These are phyloP conservation scores for Dasyprocta punctata DNA, from an alignment of 2,113 vertebrate species.

Conservation along the genomic window DNA sequence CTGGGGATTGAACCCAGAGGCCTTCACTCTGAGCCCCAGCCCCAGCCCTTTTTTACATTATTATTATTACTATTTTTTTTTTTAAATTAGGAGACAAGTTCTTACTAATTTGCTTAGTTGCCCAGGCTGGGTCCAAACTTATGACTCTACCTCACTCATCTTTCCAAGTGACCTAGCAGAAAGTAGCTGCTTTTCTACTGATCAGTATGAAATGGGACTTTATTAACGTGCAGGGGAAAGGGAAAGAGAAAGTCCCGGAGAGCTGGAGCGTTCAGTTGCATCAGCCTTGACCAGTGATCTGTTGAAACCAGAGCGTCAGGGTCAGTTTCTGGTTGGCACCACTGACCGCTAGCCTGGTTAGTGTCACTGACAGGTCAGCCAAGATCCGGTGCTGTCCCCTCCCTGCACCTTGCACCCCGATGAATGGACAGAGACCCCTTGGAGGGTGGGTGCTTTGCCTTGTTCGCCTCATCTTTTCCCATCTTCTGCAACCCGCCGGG, in stretches of 20 bases:
- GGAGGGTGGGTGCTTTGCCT: background rate
- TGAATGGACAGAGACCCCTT: background rate
- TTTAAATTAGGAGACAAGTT: background rate
- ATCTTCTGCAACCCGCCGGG: background rate
- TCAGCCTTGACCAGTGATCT: background rate
- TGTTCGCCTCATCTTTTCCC: background rate
- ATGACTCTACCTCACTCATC: rapidly evolving
- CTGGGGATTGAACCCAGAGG: background rate
- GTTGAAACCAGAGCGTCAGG: background rate
- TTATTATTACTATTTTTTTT: too few relatives aligned
- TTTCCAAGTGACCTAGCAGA: background rate
- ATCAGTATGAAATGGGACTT: background rate
- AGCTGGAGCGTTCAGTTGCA: rapidly evolving
- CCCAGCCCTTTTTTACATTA: background rate
- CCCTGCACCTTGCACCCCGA: background rate
- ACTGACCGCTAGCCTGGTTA: background rate
- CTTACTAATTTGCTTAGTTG: background rate
- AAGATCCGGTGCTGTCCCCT: rapidly evolving
- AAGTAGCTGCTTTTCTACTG: background rate
- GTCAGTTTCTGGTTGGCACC: background rate
- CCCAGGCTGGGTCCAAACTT: background rate
- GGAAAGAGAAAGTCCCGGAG: background rate
- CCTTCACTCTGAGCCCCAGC: background rate
- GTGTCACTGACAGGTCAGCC: background rate
- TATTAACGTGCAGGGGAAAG: background rate